A percentile compares a stretch with the other conserved stretches of the same genome.
These are phyloP conservation scores for Brachionichthys hirsutus DNA, from an alignment of 2,113 vertebrate species.

Conservation along the genomic window DNA sequence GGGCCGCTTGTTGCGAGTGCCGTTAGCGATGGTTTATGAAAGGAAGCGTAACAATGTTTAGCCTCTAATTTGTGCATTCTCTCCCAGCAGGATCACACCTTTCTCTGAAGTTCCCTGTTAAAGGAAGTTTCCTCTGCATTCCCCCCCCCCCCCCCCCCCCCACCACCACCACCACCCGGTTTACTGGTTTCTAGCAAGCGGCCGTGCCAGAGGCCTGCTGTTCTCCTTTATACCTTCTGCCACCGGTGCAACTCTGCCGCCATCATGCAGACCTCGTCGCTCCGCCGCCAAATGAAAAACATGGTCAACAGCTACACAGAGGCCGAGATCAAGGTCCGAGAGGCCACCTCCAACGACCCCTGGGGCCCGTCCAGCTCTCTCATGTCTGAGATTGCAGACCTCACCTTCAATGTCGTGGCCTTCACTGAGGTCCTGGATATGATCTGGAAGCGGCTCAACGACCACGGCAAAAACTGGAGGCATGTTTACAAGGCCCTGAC, in stretches of 20 bases:
- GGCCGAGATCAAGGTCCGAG: slow-evolving; percentile 94
- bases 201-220: slow-evolving; percentile 32
- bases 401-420: slow-evolving; percentile 93
- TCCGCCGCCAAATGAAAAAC: slow-evolving; percentile 96
- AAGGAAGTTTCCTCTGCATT: slow-evolving; percentile 15
- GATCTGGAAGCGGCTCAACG: slow-evolving; percentile 94
- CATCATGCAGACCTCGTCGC: slow-evolving; percentile 91
- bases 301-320: slow-evolving; percentile 97
- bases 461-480: slow-evolving; percentile 96
- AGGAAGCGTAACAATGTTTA: neutral
- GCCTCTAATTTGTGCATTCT: slow-evolving; percentile 14
- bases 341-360: slow-evolving; percentile 96
- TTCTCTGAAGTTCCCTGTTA: slow-evolving; percentile 32
- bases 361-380: slow-evolving; percentile 92
- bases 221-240: slow-evolving; percentile 5
- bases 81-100: slow-evolving; percentile 37
- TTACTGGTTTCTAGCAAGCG: slow-evolving; percentile 9
- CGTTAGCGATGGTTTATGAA: neutral
- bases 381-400: slow-evolving; percentile 91
- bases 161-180: too few relatives aligned
- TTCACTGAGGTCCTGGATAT: slow-evolving; percentile 96
- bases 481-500: slow-evolving; percentile 96
- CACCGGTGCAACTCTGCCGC: slow-evolving; percentile 23
- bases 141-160: too few relatives aligned
- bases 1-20: neutral